phyloP scores from a whole-genome alignment of 53 echinoderm and acorn worm species.

The Paelopatides confundens region DNA sequence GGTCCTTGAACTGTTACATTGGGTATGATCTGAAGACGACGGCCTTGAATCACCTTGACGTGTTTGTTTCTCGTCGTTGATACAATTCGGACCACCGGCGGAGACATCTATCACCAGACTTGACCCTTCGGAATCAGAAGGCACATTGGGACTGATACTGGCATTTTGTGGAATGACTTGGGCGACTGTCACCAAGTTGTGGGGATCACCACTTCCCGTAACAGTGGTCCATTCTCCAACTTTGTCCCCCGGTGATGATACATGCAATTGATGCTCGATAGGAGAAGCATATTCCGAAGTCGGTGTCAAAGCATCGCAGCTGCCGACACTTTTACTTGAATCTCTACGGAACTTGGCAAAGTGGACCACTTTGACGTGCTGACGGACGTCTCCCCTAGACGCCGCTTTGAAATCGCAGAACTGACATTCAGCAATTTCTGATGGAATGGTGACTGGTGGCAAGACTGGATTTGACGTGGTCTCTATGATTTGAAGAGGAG shows the following conservation, averaged over 20 bases:
- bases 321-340: background rate
- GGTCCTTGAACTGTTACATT: background rate
- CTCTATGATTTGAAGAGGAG: background rate
- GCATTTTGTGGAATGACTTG: background rate
- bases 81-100: background rate
- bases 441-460: background rate
- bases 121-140: slow-evolving; percentile 6
- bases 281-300: background rate
- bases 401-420: slow-evolving; percentile 67
- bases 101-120: slow-evolving; percentile 18
- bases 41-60: background rate
- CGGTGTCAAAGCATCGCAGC: background rate
- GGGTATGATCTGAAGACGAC: background rate
- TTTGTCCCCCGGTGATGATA: background rate
- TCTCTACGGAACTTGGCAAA: slow-evolving; percentile 66
- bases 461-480: background rate
- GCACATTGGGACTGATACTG: background rate
- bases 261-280: background rate
- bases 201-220: background rate
- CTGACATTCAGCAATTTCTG: slow-evolving; percentile 42
- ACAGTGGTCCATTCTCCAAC: background rate
- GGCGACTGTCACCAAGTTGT: background rate
- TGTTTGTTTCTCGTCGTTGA: background rate
- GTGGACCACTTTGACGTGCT: slow-evolving; percentile 64
- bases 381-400: slow-evolving; percentile 46